Percentiles rank a stretch among this genome's conserved stretches.
Conservation (phyloP, 2,113 vertebrate species). For the Oncorhynchus keta region DNA sequence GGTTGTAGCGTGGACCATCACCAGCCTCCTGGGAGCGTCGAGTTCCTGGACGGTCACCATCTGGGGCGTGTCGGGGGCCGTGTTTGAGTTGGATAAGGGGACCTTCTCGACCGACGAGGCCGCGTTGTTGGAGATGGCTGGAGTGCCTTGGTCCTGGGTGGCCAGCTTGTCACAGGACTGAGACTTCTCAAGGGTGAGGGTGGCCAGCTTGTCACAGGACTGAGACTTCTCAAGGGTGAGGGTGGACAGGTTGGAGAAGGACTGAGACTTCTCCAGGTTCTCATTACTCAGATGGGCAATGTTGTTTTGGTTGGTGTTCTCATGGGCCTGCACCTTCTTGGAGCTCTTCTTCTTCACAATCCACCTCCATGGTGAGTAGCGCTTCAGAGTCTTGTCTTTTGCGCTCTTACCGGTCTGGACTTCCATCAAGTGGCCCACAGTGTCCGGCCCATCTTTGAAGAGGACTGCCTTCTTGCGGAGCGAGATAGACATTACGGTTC, state of each 20-base stretch:
- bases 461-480: slow-evolving; percentile 91
- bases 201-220: no score
- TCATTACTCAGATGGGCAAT: slow-evolving; percentile 90
- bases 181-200: no score
- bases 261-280: slow-evolving; percentile 95
- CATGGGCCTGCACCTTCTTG: slow-evolving; percentile 81
- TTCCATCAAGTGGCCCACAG: slow-evolving; percentile 89
- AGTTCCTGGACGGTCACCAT: slow-evolving; percentile 94
- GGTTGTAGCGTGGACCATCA: no score
- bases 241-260: no score
- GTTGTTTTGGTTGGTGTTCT: slow-evolving; percentile 83
- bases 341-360: slow-evolving; percentile 73
- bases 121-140: slow-evolving; percentile 65
- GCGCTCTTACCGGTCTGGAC: slow-evolving; percentile 94
- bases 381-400: slow-evolving; percentile 91
- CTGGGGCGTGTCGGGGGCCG: slow-evolving; percentile 85
- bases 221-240: no score
- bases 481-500: slow-evolving; percentile 92
- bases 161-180: slow-evolving; percentile 86
- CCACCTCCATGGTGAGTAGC: slow-evolving; percentile 92
- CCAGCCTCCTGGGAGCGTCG: slow-evolving; percentile 64
- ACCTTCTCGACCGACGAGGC: slow-evolving; percentile 69
- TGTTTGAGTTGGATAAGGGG: slow-evolving; percentile 70
- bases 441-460: slow-evolving; percentile 88
- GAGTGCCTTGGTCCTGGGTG: slow-evolving; percentile 81